Conservation (phyloP, 2,888 invertebrate genomes). For the Metalampra italica region DNA sequence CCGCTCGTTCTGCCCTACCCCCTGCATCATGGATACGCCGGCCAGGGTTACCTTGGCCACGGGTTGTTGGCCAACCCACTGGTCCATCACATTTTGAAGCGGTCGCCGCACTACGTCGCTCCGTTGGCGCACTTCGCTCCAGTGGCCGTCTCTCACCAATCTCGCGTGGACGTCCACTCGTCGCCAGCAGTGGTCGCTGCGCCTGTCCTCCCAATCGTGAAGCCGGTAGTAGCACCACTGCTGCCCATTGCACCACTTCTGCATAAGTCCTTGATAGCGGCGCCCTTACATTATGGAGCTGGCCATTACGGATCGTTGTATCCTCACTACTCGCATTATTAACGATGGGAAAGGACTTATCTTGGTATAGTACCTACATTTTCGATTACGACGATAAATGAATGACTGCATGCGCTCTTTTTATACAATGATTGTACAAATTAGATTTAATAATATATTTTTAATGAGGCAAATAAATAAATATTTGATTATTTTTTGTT, state of each 20-base stretch:
- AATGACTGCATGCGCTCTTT: neutral
- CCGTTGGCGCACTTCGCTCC: slow-evolving; percentile 44
- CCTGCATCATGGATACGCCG: slow-evolving; percentile 23
- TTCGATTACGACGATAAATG: neutral
- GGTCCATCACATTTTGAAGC: slow-evolving; percentile 52
- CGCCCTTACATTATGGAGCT: slow-evolving; percentile 28
- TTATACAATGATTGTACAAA: neutral
- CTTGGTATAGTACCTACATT: no score
- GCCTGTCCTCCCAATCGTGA: slow-evolving; percentile 34
- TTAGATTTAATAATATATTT: neutral
- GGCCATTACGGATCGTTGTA: slow-evolving; percentile 22
- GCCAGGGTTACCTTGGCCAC: slow-evolving; percentile 25
- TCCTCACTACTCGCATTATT: slow-evolving; percentile 38
- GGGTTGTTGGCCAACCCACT: slow-evolving; percentile 19
- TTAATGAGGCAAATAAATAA: neutral
- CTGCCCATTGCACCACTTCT: slow-evolving; percentile 37
- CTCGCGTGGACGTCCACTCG: slow-evolving; percentile 67
- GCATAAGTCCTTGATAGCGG: slow-evolving; percentile 28
- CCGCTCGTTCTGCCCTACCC: slow-evolving; percentile 40
- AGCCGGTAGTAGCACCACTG: slow-evolving; percentile 40
- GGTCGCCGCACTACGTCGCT: slow-evolving; percentile 44
- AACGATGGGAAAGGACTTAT: neutral
- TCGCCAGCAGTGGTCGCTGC: slow-evolving; percentile 40
- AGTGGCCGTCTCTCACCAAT: slow-evolving; percentile 74
- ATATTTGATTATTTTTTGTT: no score